Evolutionary conservation across 2,113 vertebrate species (phyloP).

Genomic region (Chitala chitala): DNA sequence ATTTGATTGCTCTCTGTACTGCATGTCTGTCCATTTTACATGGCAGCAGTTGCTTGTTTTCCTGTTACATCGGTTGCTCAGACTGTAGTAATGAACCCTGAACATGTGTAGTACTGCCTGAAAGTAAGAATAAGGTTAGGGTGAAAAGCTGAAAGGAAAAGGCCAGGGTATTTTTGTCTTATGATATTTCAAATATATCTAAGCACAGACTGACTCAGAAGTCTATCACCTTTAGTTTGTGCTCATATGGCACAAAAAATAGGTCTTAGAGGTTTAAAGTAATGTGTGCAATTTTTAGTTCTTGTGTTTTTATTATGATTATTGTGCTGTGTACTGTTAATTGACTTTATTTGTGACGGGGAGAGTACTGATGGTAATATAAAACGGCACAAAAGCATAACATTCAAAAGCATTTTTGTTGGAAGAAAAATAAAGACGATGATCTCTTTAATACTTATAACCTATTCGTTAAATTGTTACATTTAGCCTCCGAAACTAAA

Average conservation of each 20-base stretch:
- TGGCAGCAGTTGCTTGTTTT: neutral
- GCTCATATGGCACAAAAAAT: neutral
- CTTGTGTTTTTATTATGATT: too few species aligned
- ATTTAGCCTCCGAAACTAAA: neutral
- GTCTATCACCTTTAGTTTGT: neutral
- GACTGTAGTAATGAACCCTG: neutral
- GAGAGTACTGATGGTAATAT: too few species aligned
- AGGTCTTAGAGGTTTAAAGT: too few species aligned
- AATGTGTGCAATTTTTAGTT: too few species aligned
- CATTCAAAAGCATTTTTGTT: too few species aligned
- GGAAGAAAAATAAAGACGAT: too few species aligned
- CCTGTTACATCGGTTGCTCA: neutral
- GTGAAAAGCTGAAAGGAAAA: neutral
- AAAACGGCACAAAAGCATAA: too few species aligned
- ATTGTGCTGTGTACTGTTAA: too few species aligned
- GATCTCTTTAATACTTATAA: too few species aligned
- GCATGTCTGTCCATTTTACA: neutral
- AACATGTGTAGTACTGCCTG: neutral
- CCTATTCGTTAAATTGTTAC: too few species aligned
- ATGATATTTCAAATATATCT: neutral
- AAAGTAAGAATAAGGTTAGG: neutral
- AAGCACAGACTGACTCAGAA: too few species aligned
- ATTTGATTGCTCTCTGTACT: neutral
- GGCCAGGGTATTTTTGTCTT: neutral
- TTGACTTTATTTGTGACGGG: too few species aligned